Conservation (phyloP, 1,140 invertebrate species). For the Zaprionus camerounensis region DNA sequence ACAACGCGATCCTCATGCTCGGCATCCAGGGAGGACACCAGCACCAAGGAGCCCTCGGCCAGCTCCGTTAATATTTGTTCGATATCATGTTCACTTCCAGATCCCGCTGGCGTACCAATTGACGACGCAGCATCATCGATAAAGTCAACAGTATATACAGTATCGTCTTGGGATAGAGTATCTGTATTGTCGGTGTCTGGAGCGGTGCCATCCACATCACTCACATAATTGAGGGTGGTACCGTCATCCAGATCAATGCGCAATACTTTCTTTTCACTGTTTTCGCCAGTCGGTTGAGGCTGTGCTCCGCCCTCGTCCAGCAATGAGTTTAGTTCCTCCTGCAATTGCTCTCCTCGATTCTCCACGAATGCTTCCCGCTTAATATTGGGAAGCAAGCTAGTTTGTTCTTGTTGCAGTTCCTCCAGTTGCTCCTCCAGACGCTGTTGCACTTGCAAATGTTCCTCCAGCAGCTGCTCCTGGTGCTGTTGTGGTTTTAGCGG, state of each 20-base stretch:
- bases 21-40: constrained; percentile 78
- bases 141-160: constrained; percentile 50
- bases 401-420: constrained; percentile 3
- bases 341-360: constrained; percentile 50
- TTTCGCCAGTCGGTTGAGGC: not conserved
- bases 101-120: constrained; percentile 3
- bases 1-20: constrained; percentile 69
- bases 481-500: not conserved
- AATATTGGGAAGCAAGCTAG: constrained; percentile 19
- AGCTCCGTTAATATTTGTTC: constrained; percentile 74
- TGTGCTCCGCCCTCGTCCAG: constrained; percentile 38
- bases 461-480: not conserved
- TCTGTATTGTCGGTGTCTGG: constrained; percentile 12
- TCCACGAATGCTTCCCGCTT: constrained; percentile 51
- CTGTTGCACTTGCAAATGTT: not conserved
- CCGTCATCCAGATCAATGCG: constrained; percentile 52
- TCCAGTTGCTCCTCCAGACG: constrained; percentile 3
- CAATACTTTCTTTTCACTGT: constrained; percentile 13
- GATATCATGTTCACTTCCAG: constrained; percentile 64
- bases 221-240: constrained; percentile 38
- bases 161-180: constrained; percentile 14
- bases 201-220: constrained; percentile 14
- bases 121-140: constrained; percentile 23
- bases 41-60: constrained; percentile 81
- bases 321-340: constrained; percentile 59